Base-by-base conservation (phyloP, 35 echinoderm and acorn worm genomes). In the Amphiura filiformis region DNA sequence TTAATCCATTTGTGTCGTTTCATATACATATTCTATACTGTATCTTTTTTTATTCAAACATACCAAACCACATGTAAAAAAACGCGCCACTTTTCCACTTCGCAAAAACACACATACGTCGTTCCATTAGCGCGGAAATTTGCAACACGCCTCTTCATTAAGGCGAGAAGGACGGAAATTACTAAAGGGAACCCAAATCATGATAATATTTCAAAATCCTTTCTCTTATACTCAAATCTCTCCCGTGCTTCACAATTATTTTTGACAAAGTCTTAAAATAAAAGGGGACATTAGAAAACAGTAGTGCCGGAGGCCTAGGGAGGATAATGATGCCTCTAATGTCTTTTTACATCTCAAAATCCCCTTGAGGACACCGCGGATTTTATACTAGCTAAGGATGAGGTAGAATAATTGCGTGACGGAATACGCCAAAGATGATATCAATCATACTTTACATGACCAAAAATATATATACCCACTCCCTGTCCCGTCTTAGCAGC, bases 161-260 rank as follows among this genome's bases (percentile, higher is more conserved):
- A 70, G 15, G 15, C 61, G 7, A 13, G 61, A 23, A 70, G 61
- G 61, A 70, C 61, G 61, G 61, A 70, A 70, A 70, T 70, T 70
- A 70, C 61, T 70, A 70, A 70, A n/a, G n/a, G 28, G 61, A 70
- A 70, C 61, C 61, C 61, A 70, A 70, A 70, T 70, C 61, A 70
- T 70, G 61, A 70, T 70, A 70, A 70, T 70, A 70, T 70, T 70
- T 70, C 61, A 70, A 70, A 70, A 70, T 70, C 61, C 61, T 70
- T 70, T 70, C 61, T 70, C 17, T 70, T 70, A 70, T 30, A 70
- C 61, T 26, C 61, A 70, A 70, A 26, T 70, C 61, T 70, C 61
- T 23, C 26, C 28, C 28, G 61, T 70, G 61, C 28, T 70, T 70
- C 61, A 70, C 61, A 70, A 70, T 70, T 70, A 70, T 70, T 70